Percentiles rank a stretch among this genome's conserved stretches.
Conservation (phyloP, 2,797 vertebrate genomes). For the Paratrypauchen microcephalus region DNA sequence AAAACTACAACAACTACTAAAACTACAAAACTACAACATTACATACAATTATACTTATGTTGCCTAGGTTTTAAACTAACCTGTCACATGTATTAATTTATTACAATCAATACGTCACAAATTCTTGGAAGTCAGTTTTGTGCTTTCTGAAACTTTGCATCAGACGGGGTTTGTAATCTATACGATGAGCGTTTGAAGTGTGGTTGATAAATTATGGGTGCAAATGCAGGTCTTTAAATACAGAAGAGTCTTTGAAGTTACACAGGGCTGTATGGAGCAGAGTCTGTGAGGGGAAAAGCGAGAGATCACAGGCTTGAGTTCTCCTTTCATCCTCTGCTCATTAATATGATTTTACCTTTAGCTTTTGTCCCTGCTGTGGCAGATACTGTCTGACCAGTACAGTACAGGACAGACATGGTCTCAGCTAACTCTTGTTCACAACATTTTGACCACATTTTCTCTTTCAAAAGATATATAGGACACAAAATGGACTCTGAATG, state of each 20-base stretch:
- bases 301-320: conserved; percentile 53
- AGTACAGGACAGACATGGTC: not conserved
- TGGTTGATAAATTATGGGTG: conserved; percentile 26
- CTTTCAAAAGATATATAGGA: too few relatives aligned
- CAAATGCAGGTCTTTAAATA: conserved; percentile 25
- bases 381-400: not conserved
- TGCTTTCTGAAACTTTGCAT: conserved; percentile 1
- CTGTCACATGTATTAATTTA: not conserved
- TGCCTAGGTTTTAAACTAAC: too few relatives aligned
- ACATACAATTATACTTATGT: too few relatives aligned
- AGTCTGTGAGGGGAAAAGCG: conserved; percentile 13
- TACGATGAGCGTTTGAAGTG: conserved; percentile 30
- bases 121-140: not conserved
- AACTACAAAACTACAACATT: too few relatives aligned
- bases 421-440: not conserved
- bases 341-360: conserved; percentile 30
- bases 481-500: too few relatives aligned
- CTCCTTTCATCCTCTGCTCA: conserved; percentile 53
- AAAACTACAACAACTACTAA: too few relatives aligned
- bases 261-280: conserved; percentile 32
- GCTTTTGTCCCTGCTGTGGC: conserved; percentile 38
- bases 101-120: not conserved
- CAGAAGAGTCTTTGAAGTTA: conserved; percentile 6
- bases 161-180: conserved; percentile 1
- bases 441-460: too few relatives aligned